A percentile compares a stretch with the other conserved stretches of the same genome.
Evolutionary conservation across 2,113 vertebrate species (phyloP).

Genomic region (Pterocles burchelli): DNA sequence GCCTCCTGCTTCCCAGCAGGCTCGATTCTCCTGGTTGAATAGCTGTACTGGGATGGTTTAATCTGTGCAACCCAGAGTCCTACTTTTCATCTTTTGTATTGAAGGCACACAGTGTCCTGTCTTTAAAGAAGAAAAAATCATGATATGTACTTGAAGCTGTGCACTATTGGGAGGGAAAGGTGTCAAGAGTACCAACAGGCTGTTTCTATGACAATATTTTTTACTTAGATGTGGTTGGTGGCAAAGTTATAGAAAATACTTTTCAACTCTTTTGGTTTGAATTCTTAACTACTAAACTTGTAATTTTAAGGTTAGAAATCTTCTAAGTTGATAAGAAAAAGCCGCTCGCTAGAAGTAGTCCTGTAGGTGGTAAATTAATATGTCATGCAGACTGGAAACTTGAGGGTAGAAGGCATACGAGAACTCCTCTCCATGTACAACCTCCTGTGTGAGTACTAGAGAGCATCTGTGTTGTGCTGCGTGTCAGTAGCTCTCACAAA

Average conservation of each 20-base stretch:
- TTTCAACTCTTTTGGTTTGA: not conserved
- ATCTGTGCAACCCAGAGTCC: not conserved
- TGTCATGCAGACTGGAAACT: not conserved
- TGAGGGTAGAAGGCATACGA: not conserved
- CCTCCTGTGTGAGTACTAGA: not conserved
- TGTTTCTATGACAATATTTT: not conserved
- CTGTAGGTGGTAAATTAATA: not conserved
- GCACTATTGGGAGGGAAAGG: not conserved
- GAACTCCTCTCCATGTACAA: not conserved
- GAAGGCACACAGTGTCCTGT: not conserved
- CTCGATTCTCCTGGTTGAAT: not conserved
- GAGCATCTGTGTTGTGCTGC: not conserved
- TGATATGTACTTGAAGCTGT: not conserved
- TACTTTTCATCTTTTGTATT: not conserved
- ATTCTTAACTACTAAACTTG: not conserved
- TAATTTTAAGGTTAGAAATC: not conserved
- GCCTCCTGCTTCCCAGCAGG: not conserved
- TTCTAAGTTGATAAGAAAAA: not conserved
- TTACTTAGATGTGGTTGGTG: not conserved
- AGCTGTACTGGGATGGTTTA: not conserved
- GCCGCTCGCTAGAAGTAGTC: accelerated
- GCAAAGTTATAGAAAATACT: not conserved
- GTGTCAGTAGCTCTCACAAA: not conserved
- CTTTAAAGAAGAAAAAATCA: not conserved
- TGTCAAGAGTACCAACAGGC: not conserved